These are phyloP conservation scores for Rhinolophus ferrumequinum DNA, from an alignment of 2,113 vertebrate genomes.

Conservation along the genomic window DNA sequence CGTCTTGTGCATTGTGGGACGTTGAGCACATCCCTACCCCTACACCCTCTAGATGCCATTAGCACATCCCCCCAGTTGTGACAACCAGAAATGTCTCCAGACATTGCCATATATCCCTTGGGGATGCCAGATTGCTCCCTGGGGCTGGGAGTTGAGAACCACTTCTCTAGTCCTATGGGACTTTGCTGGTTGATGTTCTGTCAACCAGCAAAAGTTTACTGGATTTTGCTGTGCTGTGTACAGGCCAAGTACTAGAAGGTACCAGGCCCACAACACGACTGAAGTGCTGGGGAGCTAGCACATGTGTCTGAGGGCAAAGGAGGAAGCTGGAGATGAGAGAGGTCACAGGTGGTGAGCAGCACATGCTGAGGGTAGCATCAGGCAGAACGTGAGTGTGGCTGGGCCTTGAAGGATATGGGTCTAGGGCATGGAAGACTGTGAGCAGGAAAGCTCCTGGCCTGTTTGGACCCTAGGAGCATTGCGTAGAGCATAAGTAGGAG, in stretches of 20 bases:
- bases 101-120: background rate
- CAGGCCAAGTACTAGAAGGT: background rate
- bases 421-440: too few species aligned
- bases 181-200: background rate
- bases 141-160: background rate
- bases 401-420: background rate
- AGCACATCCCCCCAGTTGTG: background rate
- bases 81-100: background rate
- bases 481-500: background rate
- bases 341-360: background rate
- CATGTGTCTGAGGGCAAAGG: background rate
- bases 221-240: background rate
- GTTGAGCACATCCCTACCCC: background rate
- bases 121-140: background rate
- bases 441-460: background rate
- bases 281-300: background rate
- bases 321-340: background rate
- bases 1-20: background rate
- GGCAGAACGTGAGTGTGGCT: background rate
- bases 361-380: background rate
- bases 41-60: background rate
- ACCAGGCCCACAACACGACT: background rate
- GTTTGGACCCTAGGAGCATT: background rate
- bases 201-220: background rate
- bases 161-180: background rate